These are phyloP conservation scores for Chrysolina americana DNA, from an alignment of 2,888 invertebrate species.

Conservation along the genomic window DNA sequence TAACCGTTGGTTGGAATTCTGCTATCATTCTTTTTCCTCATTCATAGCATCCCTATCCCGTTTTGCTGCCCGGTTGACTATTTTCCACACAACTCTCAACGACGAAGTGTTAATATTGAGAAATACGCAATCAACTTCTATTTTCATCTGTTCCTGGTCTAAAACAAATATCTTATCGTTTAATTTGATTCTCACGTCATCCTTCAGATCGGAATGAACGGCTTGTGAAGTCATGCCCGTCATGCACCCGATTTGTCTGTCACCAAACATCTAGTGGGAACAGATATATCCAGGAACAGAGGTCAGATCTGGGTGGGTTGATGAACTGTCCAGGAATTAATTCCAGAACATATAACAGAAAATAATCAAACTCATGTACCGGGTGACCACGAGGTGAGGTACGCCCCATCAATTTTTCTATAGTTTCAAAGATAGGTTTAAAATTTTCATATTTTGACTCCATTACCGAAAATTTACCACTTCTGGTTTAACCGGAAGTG, in stretches of 20 bases:
- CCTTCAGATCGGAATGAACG: not conserved
- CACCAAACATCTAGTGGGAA: not conserved
- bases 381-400: too few relatives aligned
- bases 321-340: too few relatives aligned
- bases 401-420: too few relatives aligned
- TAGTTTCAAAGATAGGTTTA: too few relatives aligned
- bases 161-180: slow-evolving; percentile 5
- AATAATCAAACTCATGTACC: too few relatives aligned
- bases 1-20: too few relatives aligned
- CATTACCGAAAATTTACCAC: too few relatives aligned
- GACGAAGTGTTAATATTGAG: slow-evolving; percentile 18
- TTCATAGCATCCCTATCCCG: too few relatives aligned
- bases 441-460: too few relatives aligned
- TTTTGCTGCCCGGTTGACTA: slow-evolving; percentile 31
- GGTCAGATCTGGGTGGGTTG: not conserved
- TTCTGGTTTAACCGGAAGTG: too few relatives aligned
- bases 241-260: slow-evolving; percentile 6
- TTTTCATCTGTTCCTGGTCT: slow-evolving; percentile 1
- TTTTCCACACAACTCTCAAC: slow-evolving; percentile 38
- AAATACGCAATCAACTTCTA: slow-evolving; percentile 8
- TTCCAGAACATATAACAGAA: too few relatives aligned
- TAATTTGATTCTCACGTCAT: slow-evolving; percentile 12
- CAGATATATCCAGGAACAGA: not conserved
- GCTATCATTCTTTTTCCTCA: too few relatives aligned
- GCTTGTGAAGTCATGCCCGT: not conserved